phyloP scores from a whole-genome alignment of 2,888 invertebrate genomes.

The Cerceris rybyensis region DNA sequence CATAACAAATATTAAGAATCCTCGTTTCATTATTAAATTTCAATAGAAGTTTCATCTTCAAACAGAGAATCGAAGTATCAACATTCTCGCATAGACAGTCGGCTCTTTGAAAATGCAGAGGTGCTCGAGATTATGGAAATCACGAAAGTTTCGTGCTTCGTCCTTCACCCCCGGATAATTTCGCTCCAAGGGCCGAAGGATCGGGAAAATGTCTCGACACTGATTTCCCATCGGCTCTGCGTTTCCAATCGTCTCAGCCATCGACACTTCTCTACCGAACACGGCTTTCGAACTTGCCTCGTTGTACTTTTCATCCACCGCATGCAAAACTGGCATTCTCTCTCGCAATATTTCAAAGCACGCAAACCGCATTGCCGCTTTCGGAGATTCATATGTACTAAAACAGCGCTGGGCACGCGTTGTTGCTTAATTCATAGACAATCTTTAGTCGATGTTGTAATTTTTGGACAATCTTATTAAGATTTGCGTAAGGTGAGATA shows the following conservation, averaged over 20 bases:
- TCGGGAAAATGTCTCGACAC: too few species aligned
- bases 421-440: too few species aligned
- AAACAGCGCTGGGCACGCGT: too few species aligned
- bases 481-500: too few species aligned
- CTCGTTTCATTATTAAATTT: not conserved
- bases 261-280: not conserved
- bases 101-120: conserved; percentile 24
- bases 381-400: too few species aligned
- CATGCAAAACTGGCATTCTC: conserved; percentile 10
- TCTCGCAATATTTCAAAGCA: too few species aligned
- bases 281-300: conserved; percentile 1
- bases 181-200: too few species aligned
- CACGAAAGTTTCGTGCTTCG: not conserved
- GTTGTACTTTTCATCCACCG: conserved; percentile 16
- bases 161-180: not conserved
- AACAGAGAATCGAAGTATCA: conserved; percentile 34
- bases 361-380: too few species aligned
- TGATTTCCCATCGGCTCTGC: not conserved
- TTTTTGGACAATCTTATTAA: too few species aligned
- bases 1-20: not conserved
- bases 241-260: conserved; percentile 3
- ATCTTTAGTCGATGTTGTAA: too few species aligned
- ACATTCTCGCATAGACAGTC: conserved; percentile 32
- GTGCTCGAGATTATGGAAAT: not conserved
- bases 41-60: not conserved